Conservation (phyloP, 2,888 invertebrate species). For the Ophioninae sp. region DNA sequence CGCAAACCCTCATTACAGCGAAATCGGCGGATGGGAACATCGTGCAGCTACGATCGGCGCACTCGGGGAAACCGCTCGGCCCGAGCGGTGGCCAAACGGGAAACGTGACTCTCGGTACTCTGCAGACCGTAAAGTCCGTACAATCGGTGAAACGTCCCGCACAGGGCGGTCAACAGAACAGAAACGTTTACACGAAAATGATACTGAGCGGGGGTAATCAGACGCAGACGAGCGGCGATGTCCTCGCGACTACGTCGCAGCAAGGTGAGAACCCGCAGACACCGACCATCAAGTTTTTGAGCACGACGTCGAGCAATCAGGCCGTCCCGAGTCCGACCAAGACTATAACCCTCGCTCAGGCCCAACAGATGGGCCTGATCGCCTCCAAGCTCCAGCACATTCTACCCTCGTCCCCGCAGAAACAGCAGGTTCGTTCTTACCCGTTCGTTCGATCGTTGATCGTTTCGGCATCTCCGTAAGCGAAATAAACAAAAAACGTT, state of each 20-base stretch:
- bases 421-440: conserved; percentile 69
- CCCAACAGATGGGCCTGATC: conserved; percentile 85
- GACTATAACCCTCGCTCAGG: conserved; percentile 86
- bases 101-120: conserved; percentile 74
- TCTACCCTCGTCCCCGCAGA: conserved; percentile 77
- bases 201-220: conserved; percentile 77
- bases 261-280: conserved; percentile 75
- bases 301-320: conserved; percentile 71
- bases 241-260: conserved; percentile 77
- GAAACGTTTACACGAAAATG: conserved; percentile 80
- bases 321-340: conserved; percentile 82
- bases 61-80: conserved; percentile 73
- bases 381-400: conserved; percentile 81
- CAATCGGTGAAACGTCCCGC: conserved; percentile 79
- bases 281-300: conserved; percentile 78
- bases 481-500: neutral
- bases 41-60: conserved; percentile 77
- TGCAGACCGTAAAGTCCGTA: conserved; percentile 75
- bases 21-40: conserved; percentile 80
- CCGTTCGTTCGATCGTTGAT: neutral
- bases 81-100: conserved; percentile 75
- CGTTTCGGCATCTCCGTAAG: neutral
- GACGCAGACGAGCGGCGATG: conserved; percentile 76
- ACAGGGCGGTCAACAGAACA: conserved; percentile 80
- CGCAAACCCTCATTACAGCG: conserved; percentile 79